Base-by-base conservation (phyloP, 92 coral and sea anemone genomes). In the Zoanthus sansibaricus region DNA sequence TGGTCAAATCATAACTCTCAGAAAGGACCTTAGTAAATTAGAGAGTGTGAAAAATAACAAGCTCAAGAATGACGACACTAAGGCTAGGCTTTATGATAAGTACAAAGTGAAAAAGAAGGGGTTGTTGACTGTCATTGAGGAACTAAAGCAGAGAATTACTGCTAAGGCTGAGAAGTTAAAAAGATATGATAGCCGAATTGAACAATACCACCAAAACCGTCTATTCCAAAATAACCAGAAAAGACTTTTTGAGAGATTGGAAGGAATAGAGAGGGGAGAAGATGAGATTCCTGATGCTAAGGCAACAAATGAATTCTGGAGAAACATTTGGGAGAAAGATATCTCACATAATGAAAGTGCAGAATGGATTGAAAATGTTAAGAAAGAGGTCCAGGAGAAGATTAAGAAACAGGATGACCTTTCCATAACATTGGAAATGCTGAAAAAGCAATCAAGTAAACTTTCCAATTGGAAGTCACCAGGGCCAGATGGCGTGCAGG, bases 161-260 rank as follows among this genome's bases (percentile, higher is more conserved):
- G 86, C 86, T 30, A 82, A 49, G 55, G 55, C 55, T 61, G 78
- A 59, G 66, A 80, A 80, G 44, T 25, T 56, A 44, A 80, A 80
- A 55, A 72, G 88, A 84, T 72, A 84, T 59, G 83, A 84, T 46
- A 79, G 62, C 15, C 73, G 71, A 13, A 71, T 62, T 70, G 67
- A 87, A 32, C 86, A 78, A 71, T 87, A 67, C 25, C 52, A 84
- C n/a, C 90, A 78, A 76, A 87, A 68, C 86, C 77, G 79, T 13
- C 44, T 78, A 84, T 78, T 66, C 71, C 16, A 9, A 71, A 59
- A 58, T 37, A 78, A 87, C 77, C 78, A 87, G 77, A 71, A 68
- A 58, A 45, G 16, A 49, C 56, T 69, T 51, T 84, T 71, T 72
- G 82, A 69, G 51, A 71, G 46, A 21, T 71, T 72, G 20, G 88